Evolutionary conservation across 2,113 vertebrate genomes (phyloP).

Genomic region (Strix uralensis): DNA sequence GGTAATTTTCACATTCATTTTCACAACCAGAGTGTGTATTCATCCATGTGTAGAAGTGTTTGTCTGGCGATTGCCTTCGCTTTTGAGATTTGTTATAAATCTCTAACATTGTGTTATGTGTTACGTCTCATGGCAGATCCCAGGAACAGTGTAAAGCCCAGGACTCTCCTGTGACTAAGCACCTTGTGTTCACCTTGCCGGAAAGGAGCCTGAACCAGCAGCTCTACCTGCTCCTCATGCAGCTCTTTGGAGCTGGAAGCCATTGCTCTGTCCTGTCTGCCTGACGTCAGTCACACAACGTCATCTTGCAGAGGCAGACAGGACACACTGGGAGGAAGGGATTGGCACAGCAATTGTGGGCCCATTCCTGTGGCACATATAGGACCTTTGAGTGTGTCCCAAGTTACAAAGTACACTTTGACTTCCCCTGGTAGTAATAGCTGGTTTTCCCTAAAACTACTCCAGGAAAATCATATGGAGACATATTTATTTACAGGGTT

Average conservation of each 20-base stretch:
- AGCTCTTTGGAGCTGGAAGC: neutral
- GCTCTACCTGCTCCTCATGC: neutral
- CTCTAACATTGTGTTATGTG: neutral
- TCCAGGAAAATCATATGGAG: neutral
- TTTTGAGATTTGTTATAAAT: neutral
- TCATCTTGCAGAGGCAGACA: neutral
- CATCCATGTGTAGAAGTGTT: neutral
- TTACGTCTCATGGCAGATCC: neutral
- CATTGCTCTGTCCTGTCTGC: neutral
- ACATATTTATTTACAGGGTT: neutral
- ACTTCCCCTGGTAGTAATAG: neutral
- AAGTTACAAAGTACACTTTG: neutral
- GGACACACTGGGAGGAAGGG: neutral
- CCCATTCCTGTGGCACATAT: neutral
- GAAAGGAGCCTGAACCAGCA: neutral
- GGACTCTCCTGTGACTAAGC: neutral
- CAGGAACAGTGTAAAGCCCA: neutral
- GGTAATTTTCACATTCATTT: neutral
- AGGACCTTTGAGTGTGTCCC: neutral
- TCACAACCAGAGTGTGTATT: neutral
- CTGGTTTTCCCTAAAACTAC: neutral
- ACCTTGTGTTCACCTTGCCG: neutral
- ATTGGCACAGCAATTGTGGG: neutral
- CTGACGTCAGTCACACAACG: accelerated
- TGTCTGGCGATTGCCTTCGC: neutral